Evolutionary conservation across 2,113 vertebrate species (phyloP).

Genomic region (Onychostruthus taczanowskii): DNA sequence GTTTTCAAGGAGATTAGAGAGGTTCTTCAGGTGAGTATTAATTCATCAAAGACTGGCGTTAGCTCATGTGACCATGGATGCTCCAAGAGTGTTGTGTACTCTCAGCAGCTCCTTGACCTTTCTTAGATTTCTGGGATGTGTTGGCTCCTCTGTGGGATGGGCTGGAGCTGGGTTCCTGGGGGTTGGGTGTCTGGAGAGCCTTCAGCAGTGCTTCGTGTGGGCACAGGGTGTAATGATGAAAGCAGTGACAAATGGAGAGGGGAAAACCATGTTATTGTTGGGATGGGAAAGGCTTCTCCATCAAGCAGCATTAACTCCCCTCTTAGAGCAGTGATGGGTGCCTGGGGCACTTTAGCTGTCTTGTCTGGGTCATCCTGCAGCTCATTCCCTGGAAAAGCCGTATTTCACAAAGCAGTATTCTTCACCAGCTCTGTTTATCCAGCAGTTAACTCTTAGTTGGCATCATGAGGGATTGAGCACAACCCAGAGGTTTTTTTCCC

Average conservation of each 20-base stretch:
- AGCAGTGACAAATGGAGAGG: background rate
- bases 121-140: background rate
- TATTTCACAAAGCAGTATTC: background rate
- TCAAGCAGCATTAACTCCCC: background rate
- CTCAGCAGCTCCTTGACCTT: background rate
- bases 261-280: background rate
- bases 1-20: slow-evolving; percentile 37
- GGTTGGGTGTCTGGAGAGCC: background rate
- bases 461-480: background rate
- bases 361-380: background rate
- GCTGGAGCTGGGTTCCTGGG: fast-evolving
- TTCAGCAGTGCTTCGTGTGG: background rate
- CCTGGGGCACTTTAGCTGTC: background rate
- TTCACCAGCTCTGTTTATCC: background rate
- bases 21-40: slow-evolving; percentile 12
- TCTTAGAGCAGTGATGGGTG: background rate
- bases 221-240: background rate
- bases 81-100: background rate
- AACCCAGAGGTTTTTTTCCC: background rate
- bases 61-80: background rate
- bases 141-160: background rate
- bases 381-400: background rate
- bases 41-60: background rate
- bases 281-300: background rate
- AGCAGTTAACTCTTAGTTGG: background rate